These are phyloP conservation scores for Heterotilapia buettikoferi DNA, from an alignment of 2,113 vertebrate species.

Conservation along the genomic window DNA sequence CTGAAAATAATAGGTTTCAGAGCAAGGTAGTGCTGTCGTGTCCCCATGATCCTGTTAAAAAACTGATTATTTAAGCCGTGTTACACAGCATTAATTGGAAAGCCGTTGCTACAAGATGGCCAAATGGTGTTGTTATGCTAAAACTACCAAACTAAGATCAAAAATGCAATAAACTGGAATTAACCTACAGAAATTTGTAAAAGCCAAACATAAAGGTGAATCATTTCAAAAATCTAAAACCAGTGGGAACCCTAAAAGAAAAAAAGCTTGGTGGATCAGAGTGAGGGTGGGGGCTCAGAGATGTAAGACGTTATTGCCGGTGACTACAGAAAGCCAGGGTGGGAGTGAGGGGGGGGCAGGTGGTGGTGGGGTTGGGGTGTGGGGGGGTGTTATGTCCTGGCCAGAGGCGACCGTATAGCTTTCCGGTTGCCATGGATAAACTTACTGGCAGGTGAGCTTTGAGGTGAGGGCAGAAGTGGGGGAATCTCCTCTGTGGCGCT, in stretches of 20 bases:
- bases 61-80: neutral
- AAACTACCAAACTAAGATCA: neutral
- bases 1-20: neutral
- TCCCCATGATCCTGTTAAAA: neutral
- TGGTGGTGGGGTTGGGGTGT: neutral
- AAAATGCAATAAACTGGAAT: neutral
- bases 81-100: neutral
- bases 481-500: slow-evolving; percentile 73
- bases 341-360: neutral
- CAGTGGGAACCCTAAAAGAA: slow-evolving; percentile 56
- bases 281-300: slow-evolving; percentile 40
- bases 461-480: slow-evolving; percentile 72
- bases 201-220: neutral
- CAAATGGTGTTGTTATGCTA: neutral
- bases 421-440: slow-evolving; percentile 58
- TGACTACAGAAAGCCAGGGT: slow-evolving; percentile 49
- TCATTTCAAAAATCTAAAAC: slow-evolving; percentile 8
- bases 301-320: slow-evolving; percentile 41
- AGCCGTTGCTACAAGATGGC: neutral
- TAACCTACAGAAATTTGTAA: neutral
- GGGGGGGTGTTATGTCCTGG: slow-evolving; percentile 43
- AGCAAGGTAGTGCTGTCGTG: neutral
- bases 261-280: slow-evolving; percentile 47
- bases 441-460: slow-evolving; percentile 75
- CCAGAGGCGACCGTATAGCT: slow-evolving; percentile 59